A percentile compares a stretch with the other conserved stretches of the same genome.
Conservation (phyloP, 2,113 vertebrate species). For the Hirundichthys speculiger region DNA sequence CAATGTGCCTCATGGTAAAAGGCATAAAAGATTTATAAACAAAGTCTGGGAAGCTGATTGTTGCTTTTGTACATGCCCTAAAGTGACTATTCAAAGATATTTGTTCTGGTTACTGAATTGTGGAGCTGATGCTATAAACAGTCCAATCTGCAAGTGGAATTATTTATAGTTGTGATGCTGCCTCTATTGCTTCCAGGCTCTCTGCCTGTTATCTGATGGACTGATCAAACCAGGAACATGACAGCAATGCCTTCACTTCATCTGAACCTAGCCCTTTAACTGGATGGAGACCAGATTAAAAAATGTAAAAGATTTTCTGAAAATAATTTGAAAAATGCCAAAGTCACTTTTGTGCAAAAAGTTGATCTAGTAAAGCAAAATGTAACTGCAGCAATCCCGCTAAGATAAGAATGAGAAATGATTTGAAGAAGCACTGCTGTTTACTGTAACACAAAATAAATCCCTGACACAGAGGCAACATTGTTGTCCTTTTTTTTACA, state of each 20-base stretch:
- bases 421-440: not conserved
- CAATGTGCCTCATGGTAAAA: not conserved
- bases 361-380: not conserved
- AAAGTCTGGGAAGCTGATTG: constrained; percentile 2
- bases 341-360: not conserved
- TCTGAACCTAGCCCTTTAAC: not conserved
- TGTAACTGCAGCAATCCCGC: not conserved
- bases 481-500: too few relatives aligned
- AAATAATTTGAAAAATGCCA: not conserved
- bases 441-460: not conserved
- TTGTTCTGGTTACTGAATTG: constrained; percentile 23
- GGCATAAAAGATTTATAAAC: not conserved
- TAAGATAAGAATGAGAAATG: not conserved
- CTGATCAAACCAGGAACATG: constrained; percentile 4
- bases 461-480: not conserved
- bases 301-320: not conserved
- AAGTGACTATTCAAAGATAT: not conserved
- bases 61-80: constrained; percentile 13
- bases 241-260: constrained; percentile 5
- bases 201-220: constrained; percentile 13
- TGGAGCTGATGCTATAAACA: constrained; percentile 21
- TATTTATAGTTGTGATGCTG: constrained; percentile 16
- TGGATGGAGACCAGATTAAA: not conserved
- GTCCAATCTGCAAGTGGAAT: constrained; percentile 24
- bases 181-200: constrained; percentile 4